Base-by-base conservation (phyloP, 2,113 vertebrate species). In the Pungitius pungitius region DNA sequence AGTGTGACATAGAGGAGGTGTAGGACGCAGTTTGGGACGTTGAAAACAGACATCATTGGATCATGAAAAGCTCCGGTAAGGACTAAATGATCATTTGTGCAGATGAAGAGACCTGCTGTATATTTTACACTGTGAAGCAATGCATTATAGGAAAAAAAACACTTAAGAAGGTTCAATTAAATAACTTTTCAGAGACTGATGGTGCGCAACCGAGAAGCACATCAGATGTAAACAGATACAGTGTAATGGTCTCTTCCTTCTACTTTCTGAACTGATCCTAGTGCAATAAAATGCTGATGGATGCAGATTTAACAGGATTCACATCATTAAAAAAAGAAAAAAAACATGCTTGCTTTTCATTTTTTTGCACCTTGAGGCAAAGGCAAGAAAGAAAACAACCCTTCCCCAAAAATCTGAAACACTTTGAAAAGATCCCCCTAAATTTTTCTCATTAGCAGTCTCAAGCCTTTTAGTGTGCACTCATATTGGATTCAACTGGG, bases 231-330 rank as follows among this genome's bases (percentile, higher is more conserved):
- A 83, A 73, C 83, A 81, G 61, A 85, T 87, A 89, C 91, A 92
- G 89, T 92, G 88, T 80, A 75, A 78, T 60, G 91, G 89, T 89
- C 89, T 88, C 74, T 73, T 49, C 57, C 40, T 75, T 66, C 59
- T 54, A 59, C 73, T 70, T 56, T 24, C 55, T 33, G 13, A 81
- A 30, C 77, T 55, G 49, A 73, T 61, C 59, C 64, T 9, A 27
- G 39, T 75, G 68, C 75, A 81, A 55, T 35, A 69, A 76, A 85
- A 69, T 61, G 47, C 52, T 79, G 56, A 65, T 18, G 43, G 5
- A 63, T 49, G 49, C 52, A 78, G 55, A 77, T 66, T 40, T 51
- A 80, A 82, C 81, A 82, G 69, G 72, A 59, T 75, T 84, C 75
- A 81, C 58, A 59, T 78, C 65, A 37, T 42, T 26, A 6, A 67